Evolutionary conservation across 2,888 invertebrate species (phyloP), one percentile per base, ranked within the genome.

Genomic region (Drosophila vallismaia): DNA sequence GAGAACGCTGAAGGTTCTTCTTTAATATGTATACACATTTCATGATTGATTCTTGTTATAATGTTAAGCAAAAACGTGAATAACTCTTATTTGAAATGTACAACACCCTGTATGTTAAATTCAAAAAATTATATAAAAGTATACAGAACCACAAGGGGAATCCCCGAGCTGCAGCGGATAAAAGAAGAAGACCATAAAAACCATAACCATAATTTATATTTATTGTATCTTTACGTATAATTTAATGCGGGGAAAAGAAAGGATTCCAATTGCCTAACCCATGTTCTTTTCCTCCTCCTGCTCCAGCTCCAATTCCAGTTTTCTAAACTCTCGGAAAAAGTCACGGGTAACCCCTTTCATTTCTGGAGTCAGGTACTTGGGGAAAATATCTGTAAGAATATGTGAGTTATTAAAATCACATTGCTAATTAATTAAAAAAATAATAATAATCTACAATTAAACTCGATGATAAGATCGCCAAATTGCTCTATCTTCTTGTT

Each of bases 391-490:
- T 10, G 92, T 92, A 75, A 92, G 19, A 93, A 76, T 36, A 36
- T 36, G 2, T 2, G n/a, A 6, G 6, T 6, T 36, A 36, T 4
- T 8, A 31, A 33, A 10, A n/a, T 4, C 4, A 36, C 0, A 36
- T 36, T 36, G 1, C 2, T 0, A n/a, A 1, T 1, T n/a, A n/a
- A n/a, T n/a, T 12, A 5, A 2, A 6, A 0, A 0, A 12, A 0
- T 12, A 4, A 28, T 28, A 28, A n/a, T n/a, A 38, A 53, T 7
- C 8, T 1, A 91, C 91, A 92, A 55, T 93, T 92, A 88, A 97
- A 97, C 58, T 93, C 92, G 74, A 97, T 93, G 46, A 95, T 93
- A 44, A 97, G 91, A 86, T 95, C 93, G 8, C 97, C 96, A 48
- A 75, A 89, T 48, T 93, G 93, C 52, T 93, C 70, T 3, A 62